A percentile compares a stretch with the other conserved stretches of the same genome.
Conservation (phyloP, 1,140 invertebrate species). For the Thereuonema tuberculata region DNA sequence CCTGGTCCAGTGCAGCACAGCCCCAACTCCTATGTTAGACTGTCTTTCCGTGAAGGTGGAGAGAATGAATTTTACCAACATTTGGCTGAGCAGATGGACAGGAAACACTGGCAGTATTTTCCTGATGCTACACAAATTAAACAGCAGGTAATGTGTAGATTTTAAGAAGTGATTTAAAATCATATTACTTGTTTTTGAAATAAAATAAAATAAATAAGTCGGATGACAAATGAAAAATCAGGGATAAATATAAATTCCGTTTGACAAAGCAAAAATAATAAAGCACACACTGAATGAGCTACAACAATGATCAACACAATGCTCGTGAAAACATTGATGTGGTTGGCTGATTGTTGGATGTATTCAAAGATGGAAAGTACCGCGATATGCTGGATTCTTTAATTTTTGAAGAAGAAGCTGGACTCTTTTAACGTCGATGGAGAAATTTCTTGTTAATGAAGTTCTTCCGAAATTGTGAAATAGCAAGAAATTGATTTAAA, state of each 20-base stretch:
- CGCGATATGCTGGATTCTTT: no score
- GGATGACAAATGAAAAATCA: not conserved
- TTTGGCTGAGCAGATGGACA: constrained; percentile 30
- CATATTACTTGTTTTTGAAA: not conserved
- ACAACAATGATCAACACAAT: not conserved
- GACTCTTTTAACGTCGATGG: no score
- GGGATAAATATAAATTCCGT: no score
- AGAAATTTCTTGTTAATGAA: no score
- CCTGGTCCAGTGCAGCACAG: constrained; percentile 60
- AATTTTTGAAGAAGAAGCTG: no score
- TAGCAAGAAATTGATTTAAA: no score
- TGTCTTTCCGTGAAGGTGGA: constrained; percentile 77
- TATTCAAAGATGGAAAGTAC: no score
- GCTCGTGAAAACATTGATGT: no score
- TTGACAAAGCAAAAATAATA: not conserved
- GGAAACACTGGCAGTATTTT: constrained; percentile 32
- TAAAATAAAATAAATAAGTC: not conserved
- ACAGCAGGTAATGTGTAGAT: not conserved
- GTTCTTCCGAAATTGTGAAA: no score
- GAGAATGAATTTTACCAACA: constrained; percentile 45
- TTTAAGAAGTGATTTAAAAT: not conserved
- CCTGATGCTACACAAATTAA: constrained; percentile 12
- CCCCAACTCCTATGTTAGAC: constrained; percentile 56
- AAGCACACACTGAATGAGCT: not conserved
- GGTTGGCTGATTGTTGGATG: no score